Base-by-base conservation (phyloP, 2,797 vertebrate species). In the Buphagus erythrorhynchus region DNA sequence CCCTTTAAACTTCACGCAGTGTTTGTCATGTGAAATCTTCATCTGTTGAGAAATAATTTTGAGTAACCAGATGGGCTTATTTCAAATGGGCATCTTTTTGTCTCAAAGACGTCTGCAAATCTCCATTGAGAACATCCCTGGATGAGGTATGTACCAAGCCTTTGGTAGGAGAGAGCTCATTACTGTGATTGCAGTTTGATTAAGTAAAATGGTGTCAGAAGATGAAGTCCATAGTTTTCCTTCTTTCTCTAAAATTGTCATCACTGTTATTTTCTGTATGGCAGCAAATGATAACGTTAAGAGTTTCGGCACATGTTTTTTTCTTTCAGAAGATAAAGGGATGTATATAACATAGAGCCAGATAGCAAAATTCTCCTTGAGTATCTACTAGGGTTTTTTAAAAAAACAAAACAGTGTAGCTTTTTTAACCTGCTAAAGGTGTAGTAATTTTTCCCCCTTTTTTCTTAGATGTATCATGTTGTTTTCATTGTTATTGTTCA, bases 401-500 rank as follows among this genome's bases (percentile, higher is more conserved):
- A 57, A 65, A 38, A 40, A 35, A n/a, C 19, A 14, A 26, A 8
- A 7, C 45, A 51, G 46, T 15, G 25, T 72, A 33, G 42, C 68
- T 72, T 96, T 95, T 80, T 96, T 68, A 74, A 82, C 95, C 93
- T 95, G 88, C 76, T 87, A 81, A 76, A 85, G 85, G 65, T 87
- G 61, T 81, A 77, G 84, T 71, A 20, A 21, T 71, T 20, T 43
- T 62, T 42, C 63, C 65, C 7, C 5, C 2, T 10, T 31, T 33
- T 12, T 16, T 77, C 89, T 86, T 80, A 49, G 94, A 79, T 91
- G 38, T 93, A 72, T 91, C 79, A 2, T 82, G 55, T 91, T 97
- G 92, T 94, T 97, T 96, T 97, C 95, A 97, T 93, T 95, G 95
- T 96, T 97, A 95, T 97, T 98, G 97, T 97, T 98, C 95, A 92